phyloP scores from a whole-genome alignment of 37 sponge, comb jelly and placozoan genomes.

The Spongia lamella region DNA sequence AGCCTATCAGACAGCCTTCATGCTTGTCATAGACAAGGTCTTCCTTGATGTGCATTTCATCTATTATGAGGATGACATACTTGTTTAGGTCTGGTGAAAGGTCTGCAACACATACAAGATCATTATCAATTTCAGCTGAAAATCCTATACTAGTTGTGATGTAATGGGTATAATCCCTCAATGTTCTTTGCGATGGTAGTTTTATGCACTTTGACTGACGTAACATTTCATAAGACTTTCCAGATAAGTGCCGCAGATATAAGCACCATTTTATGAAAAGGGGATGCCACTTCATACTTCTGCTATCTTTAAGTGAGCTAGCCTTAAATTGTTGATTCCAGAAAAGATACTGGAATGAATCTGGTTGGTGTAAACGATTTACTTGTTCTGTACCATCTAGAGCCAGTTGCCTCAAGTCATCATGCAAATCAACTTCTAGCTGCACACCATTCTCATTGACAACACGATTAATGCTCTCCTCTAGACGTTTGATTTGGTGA shows the following conservation, averaged over 20 bases:
- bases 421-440: background rate
- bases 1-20: background rate
- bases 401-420: background rate
- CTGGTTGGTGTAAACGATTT: background rate
- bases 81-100: background rate
- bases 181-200: slow-evolving; percentile 14
- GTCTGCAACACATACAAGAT: background rate
- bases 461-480: background rate
- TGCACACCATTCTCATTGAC: background rate
- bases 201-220: background rate
- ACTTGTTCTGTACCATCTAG: background rate
- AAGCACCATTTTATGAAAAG: slow-evolving; percentile 11
- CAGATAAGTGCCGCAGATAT: slow-evolving; percentile 6
- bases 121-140: slow-evolving; percentile 4
- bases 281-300: slow-evolving; percentile 3
- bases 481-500: background rate
- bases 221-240: background rate
- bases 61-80: background rate
- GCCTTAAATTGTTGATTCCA: slow-evolving; percentile 10
- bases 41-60: background rate
- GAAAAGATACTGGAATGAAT: slow-evolving; percentile 2
- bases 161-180: slow-evolving; percentile 4
- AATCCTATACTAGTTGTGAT: slow-evolving; percentile 4
- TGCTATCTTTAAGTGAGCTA: background rate
- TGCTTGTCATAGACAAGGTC: too few relatives aligned